Evolutionary conservation across 2,888 invertebrate species (phyloP), one percentile per base, ranked within the genome.

Genomic region (Lordiphosa fenestrarum): DNA sequence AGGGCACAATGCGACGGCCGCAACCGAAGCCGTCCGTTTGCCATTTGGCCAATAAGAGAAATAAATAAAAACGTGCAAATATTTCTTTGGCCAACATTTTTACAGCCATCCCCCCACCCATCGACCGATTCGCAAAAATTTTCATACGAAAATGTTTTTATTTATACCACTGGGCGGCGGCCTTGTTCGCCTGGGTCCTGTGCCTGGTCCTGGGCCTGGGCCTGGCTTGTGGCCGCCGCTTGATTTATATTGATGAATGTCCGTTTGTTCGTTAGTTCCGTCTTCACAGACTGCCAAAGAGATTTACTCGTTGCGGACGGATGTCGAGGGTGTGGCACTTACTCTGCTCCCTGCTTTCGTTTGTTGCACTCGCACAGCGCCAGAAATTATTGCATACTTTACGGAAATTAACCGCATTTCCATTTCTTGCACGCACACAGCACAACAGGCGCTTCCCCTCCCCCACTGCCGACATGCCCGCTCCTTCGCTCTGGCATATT

Each of bases 191-290:
- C 30, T 40, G 40, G 42, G 35, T 46, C 38, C 15, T 15, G 1
- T 2, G 15, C 39, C 23, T 23, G 44, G 39, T n/a, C 12, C 53
- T 64, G 53, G 9, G 47, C 41, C 55, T 62, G 68, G 53, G 81
- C 69, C 74, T 66, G 82, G 73, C 73, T 68, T 83, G 85, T 80
- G 82, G 86, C 78, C 86, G 84, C 63, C 66, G 84, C 81, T 86
- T 86, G 86, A 87, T 87, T 87, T 87, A 87, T 87, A 86, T 87
- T 87, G 86, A 87, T 87, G 86, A 86, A 87, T 86, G 86, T 78
- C 75, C 80, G 71, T 77, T 80, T 77, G 77, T 80, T 83, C 80
- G 83, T 77, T 83, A 80, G 83, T 83, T 80, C 73, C 83, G 80
- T 80, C 81, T 83, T 80, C 71, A 65, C 77, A 71, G 82, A 58